phyloP scores from a whole-genome alignment of 2,888 invertebrate species.

The Cylindroiulus punctatus region DNA sequence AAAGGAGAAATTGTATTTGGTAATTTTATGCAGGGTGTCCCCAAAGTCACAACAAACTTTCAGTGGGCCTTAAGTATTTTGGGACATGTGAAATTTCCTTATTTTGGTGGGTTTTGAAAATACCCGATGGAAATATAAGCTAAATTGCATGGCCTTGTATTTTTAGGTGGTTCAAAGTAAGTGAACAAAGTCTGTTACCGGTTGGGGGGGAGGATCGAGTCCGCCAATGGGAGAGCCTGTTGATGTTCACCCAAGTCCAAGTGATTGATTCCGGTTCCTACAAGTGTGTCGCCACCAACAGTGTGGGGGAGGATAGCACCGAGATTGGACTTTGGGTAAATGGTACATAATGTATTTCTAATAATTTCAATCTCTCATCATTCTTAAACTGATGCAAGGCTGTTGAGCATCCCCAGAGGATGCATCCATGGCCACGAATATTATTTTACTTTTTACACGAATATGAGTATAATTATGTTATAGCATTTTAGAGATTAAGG shows the following conservation, averaged over 20 bases:
- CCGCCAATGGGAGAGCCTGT: conserved; percentile 55
- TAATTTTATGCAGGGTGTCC: too few species aligned
- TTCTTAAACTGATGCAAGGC: neutral
- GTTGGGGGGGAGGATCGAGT: conserved; percentile 40
- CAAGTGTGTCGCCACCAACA: conserved; percentile 53
- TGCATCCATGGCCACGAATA: neutral
- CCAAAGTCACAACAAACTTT: too few species aligned
- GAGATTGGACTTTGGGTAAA: conserved; percentile 52
- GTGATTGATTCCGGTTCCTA: conserved; percentile 54
- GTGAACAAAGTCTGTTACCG: neutral
- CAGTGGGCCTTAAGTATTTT: too few species aligned
- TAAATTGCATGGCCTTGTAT: too few species aligned
- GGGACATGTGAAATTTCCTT: too few species aligned
- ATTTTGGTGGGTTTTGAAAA: too few species aligned
- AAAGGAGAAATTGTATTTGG: too few species aligned
- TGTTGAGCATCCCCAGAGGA: neutral
- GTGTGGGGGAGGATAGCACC: conserved; percentile 55
- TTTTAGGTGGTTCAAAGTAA: conserved; percentile 55
- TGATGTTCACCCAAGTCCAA: conserved; percentile 51
- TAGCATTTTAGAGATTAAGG: too few species aligned
- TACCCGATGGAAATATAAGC: too few species aligned
- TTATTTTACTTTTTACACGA: neutral
- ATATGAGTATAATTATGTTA: too few species aligned
- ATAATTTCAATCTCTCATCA: neutral
- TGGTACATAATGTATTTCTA: conserved; percentile 49